Evolutionary conservation across 2,888 invertebrate genomes (phyloP).

Genomic region (Bunonema sp.): DNA sequence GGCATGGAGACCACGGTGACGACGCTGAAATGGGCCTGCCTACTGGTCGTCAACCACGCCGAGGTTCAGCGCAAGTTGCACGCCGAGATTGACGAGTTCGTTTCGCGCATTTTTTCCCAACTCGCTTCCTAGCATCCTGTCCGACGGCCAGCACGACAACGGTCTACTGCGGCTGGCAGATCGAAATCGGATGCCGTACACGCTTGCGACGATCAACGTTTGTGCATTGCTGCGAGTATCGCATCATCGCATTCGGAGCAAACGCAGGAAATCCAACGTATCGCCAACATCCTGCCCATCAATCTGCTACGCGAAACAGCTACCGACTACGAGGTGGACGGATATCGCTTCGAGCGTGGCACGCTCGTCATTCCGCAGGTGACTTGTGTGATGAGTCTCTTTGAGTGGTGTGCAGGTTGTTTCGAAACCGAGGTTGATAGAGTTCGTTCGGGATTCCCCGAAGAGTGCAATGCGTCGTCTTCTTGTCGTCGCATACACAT

Average conservation of each 20-base stretch:
- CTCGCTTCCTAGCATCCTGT: not conserved
- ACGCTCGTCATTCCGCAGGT: constrained; percentile 35
- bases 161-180: not conserved
- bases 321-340: constrained; percentile 28
- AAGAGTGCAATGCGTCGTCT: no score
- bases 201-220: not conserved
- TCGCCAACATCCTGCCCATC: constrained; percentile 44
- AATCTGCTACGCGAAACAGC: constrained; percentile 30
- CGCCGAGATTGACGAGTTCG: not conserved
- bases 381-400: constrained; percentile 11
- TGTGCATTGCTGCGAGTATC: not conserved
- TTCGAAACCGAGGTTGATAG: no score
- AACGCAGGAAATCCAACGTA: constrained; percentile 41
- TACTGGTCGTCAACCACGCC: constrained; percentile 21
- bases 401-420: no score
- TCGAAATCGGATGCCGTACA: not conserved
- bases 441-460: no score
- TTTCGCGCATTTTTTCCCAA: not conserved
- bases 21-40: constrained; percentile 40
- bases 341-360: constrained; percentile 27
- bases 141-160: no score
- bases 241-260: not conserved
- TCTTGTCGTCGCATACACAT: no score
- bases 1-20: constrained; percentile 43
- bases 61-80: constrained; percentile 7